Base-by-base conservation (phyloP, 2,797 vertebrate genomes). In the Girardinus metallicus region DNA sequence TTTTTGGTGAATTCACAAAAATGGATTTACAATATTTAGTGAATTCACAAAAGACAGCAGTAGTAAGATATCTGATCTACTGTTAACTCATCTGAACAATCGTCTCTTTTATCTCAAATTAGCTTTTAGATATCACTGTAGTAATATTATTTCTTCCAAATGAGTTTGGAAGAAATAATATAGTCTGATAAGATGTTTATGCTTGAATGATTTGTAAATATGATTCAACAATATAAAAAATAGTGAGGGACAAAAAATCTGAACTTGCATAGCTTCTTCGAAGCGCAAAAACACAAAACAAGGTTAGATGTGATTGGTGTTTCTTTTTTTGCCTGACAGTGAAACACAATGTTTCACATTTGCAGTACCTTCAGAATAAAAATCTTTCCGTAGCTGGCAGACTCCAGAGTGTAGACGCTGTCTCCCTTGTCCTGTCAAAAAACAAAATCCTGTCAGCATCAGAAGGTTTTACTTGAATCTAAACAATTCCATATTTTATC, bases 351-450 rank as follows among this genome's bases (percentile, higher is more conserved):
- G 10, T 60, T 49, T 73, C 44, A 64, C 16, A 2, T 41, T 29
- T 16, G 43, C 21, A 31, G 39, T 95, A 99, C 98, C 98, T 99
- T 99, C 74, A 99, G 94, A 92, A 99, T 97, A 92, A 98, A 99
- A 11, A 97, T 97, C 95, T 98, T 99, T 91, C 98, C 98, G 0
- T 99, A 97, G 91, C 95, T 99, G 44, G 98, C 97, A 81, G 98
- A 96, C 88, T 99, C 98, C 57, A 99, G 94, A 73, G 96, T 97
- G 93, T 98, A 97, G 85, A 99, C 97, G 0, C 96, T 94, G 68
- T 99, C 98, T 2, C 97, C 98, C 0, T 95, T 94, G 18, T 98
- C 98, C 98, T 99, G 93, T 1, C 4, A 71, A 0, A 21, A 83
- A 39, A 84, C 7, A 46, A 60, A 73, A 62, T 23, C 71, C 26